phyloP scores from a whole-genome alignment of 2,113 vertebrate species.

The Lagopus leucura region DNA sequence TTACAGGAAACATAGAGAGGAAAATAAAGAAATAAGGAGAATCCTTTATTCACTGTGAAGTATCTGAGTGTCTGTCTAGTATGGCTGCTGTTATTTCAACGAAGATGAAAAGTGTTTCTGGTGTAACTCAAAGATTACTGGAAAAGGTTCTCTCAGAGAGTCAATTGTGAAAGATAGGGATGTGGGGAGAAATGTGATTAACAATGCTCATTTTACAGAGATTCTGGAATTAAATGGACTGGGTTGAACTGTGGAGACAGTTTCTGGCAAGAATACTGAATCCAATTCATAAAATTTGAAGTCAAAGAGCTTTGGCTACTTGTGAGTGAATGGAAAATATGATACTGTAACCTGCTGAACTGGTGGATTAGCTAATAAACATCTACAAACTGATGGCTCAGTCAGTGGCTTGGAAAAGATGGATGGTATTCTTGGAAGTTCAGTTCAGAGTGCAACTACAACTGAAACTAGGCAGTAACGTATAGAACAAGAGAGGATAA shows the following conservation, averaged over 20 bases:
- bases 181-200: not conserved
- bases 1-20: not conserved
- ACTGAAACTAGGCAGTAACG: conserved; percentile 18
- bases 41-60: not conserved
- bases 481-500: not conserved
- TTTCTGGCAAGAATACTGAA: conserved; percentile 31
- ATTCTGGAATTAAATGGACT: conserved; percentile 1
- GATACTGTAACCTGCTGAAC: not conserved
- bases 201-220: not conserved
- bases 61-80: not conserved
- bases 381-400: not conserved
- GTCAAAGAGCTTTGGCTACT: conserved; percentile 35
- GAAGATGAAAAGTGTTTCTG: not conserved
- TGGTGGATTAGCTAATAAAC: not conserved
- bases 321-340: not conserved
- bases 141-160: not conserved
- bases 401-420: conserved; percentile 11
- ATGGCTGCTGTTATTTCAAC: not conserved
- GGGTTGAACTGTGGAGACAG: conserved; percentile 2
- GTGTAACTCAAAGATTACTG: not conserved
- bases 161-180: not conserved
- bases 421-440: conserved; percentile 7
- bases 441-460: conserved; percentile 2
- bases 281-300: conserved; percentile 48
- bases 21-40: not conserved